phyloP scores from a whole-genome alignment of 2,797 vertebrate genomes.

The Artibeus jamaicensis region DNA sequence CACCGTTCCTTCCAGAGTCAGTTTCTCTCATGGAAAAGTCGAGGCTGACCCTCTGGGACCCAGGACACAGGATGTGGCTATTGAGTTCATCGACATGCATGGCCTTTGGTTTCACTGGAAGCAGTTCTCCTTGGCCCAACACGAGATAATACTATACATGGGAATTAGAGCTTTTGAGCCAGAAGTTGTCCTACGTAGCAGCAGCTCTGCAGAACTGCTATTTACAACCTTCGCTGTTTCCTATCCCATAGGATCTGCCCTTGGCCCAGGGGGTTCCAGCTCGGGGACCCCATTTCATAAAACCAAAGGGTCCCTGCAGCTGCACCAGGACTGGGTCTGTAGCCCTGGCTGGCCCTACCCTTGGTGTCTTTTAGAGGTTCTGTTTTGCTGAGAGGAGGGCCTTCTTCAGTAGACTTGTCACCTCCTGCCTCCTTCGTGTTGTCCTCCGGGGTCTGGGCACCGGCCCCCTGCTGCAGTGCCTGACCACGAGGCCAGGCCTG shows the following conservation, averaged over 20 bases:
- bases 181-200: background rate
- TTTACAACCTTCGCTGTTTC: background rate
- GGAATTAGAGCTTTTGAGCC: background rate
- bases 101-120: background rate
- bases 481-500: fast-evolving
- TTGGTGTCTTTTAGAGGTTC: background rate
- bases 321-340: fast-evolving
- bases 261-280: fast-evolving
- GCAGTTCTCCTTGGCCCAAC: background rate
- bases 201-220: background rate
- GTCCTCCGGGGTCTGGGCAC: background rate
- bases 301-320: background rate
- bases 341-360: background rate
- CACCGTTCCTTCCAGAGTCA: background rate
- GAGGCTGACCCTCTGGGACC: background rate
- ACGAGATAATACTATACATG: background rate
- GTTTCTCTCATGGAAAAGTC: background rate
- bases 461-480: background rate
- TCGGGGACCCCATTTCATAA: background rate
- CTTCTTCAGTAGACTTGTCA: background rate
- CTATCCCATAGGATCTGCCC: background rate
- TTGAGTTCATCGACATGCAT: too few species aligned
- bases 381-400: background rate
- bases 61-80: background rate
- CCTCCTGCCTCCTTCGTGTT: background rate